phyloP scores from a whole-genome alignment of 2,797 vertebrate species.

The Gambusia yucatana region DNA sequence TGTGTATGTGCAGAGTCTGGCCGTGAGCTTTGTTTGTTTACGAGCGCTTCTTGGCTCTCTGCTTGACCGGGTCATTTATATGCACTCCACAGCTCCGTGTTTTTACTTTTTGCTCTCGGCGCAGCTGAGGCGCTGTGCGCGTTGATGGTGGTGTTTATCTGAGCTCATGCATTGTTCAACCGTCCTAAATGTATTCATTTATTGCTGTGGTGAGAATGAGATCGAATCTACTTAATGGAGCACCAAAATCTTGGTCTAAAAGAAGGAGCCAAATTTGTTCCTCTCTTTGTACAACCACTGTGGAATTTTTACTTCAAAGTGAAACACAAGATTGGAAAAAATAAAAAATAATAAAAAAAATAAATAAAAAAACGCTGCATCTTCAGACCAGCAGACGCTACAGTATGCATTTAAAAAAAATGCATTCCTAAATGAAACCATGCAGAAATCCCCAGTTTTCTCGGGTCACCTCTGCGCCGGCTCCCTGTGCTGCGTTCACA shows the following conservation, averaged over 20 bases:
- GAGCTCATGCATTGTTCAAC: conserved; percentile 7
- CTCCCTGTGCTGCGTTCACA: not conserved
- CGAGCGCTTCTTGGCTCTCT: not conserved
- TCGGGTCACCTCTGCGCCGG: not conserved
- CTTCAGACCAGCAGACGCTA: not conserved
- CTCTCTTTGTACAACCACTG: not conserved
- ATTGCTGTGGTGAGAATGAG: conserved; percentile 5
- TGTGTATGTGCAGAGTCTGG: conserved; percentile 16
- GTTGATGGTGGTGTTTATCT: conserved; percentile 23
- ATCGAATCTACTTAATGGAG: conserved; percentile 16
- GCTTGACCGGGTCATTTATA: conserved; percentile 28
- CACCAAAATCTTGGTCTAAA: conserved; percentile 16
- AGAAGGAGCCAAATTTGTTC: not conserved
- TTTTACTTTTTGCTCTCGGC: conserved; percentile 10
- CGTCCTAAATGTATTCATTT: conserved; percentile 15
- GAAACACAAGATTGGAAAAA: not conserved
- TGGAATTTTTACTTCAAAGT: conserved; percentile 15
- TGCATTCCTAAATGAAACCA: not conserved
- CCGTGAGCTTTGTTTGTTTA: conserved; percentile 41
- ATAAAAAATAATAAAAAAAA: not conserved
- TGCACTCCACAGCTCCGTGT: conserved; percentile 18
- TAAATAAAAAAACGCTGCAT: not conserved
- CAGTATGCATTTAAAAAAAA: not conserved
- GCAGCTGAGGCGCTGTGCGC: conserved; percentile 19
- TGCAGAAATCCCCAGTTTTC: not conserved